Evolutionary conservation across 1,140 invertebrate genomes (phyloP).

Genomic region (Aphaenogaster floridana): DNA sequence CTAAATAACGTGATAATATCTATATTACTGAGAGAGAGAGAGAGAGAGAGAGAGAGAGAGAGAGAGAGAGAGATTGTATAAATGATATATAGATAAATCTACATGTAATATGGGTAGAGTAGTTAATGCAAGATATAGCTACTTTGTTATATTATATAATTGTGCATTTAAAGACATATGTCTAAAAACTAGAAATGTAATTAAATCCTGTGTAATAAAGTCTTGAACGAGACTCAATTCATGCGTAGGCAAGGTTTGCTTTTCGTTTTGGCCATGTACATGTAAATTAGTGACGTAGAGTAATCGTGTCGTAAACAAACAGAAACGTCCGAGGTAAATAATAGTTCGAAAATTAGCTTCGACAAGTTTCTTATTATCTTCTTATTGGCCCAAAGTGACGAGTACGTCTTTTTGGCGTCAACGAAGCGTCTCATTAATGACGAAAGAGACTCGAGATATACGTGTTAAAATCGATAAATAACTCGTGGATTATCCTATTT

Average conservation of each 20-base stretch:
- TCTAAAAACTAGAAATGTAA: background rate
- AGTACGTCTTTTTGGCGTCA: slow-evolving; percentile 36
- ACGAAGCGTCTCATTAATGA: slow-evolving; percentile 20
- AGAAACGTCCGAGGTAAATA: background rate
- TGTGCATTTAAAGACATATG: background rate
- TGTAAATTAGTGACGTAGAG: background rate
- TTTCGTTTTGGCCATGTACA: background rate
- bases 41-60: no score
- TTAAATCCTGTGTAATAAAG: background rate
- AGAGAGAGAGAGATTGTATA: no score
- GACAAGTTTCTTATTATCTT: slow-evolving; percentile 21
- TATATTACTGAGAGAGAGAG: background rate
- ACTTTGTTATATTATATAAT: background rate
- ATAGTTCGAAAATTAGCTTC: slow-evolving; percentile 44
- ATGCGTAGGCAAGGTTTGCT: background rate
- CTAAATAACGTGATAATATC: background rate
- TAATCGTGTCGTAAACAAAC: background rate
- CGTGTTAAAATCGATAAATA: slow-evolving; percentile 17
- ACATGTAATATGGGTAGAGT: background rate
- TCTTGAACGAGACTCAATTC: background rate
- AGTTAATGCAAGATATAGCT: background rate
- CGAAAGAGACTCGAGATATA: slow-evolving; percentile 2
- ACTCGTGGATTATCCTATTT: background rate
- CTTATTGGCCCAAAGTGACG: slow-evolving; percentile 15
- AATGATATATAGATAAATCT: no score